Evolutionary conservation across 2,888 invertebrate species (phyloP).

Genomic region (Cantharis flavilabris): DNA sequence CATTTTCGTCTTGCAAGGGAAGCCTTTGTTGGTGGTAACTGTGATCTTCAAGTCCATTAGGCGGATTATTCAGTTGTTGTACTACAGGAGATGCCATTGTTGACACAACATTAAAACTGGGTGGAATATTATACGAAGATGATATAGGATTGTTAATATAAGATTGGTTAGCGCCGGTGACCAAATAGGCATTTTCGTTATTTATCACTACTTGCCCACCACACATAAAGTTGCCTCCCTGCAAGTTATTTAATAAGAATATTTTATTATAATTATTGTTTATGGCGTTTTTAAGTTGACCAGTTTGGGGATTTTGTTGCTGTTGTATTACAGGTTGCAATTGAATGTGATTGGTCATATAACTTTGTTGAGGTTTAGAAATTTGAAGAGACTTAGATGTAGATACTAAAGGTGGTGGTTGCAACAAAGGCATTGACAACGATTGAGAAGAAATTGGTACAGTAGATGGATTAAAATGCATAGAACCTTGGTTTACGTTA

Average conservation of each 20-base stretch:
- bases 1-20: neutral
- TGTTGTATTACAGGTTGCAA: neutral
- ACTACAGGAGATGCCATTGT: neutral
- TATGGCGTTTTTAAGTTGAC: conserved; percentile 11
- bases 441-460: neutral
- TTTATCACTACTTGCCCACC: neutral
- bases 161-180: neutral
- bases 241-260: neutral
- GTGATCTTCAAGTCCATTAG: conserved; percentile 14
- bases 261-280: conserved; percentile 14
- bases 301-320: neutral
- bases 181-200: neutral
- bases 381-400: neutral
- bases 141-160: neutral
- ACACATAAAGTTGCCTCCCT: neutral
- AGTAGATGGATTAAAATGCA: neutral
- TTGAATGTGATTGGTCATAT: neutral
- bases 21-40: conserved; percentile 13
- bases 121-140: neutral
- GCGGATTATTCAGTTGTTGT: neutral
- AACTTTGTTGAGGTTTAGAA: neutral
- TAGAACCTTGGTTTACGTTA: neutral
- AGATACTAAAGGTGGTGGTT: neutral
- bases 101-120: neutral
- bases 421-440: neutral